Conservation (phyloP, 2,797 vertebrate species). For the Neolamprologus multifasciatus region DNA sequence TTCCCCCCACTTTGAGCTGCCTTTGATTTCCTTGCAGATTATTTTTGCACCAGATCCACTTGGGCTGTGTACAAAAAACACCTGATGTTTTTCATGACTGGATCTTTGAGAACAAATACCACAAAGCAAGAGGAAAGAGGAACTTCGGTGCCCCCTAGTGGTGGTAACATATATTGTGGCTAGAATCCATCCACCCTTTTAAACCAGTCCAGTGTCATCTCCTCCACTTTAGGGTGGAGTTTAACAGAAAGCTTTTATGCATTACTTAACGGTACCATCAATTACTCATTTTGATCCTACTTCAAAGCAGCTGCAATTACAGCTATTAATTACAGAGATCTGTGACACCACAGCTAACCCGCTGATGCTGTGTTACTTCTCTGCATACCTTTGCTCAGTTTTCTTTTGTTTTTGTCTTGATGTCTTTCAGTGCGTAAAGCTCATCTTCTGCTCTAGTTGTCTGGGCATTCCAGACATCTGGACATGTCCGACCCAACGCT, state of each 20-base stretch:
- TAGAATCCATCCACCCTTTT: not conserved
- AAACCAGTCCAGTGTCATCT: not conserved
- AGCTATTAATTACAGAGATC: not conserved
- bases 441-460: not conserved
- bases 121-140: not conserved
- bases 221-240: not conserved
- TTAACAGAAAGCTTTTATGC: not conserved
- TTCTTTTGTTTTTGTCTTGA: not conserved
- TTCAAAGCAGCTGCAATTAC: not conserved
- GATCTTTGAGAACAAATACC: not conserved
- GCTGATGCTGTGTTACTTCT: not conserved
- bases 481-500: not conserved
- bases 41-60: not conserved
- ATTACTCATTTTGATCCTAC: not conserved
- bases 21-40: not conserved
- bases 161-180: not conserved
- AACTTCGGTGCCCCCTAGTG: constrained; percentile 26
- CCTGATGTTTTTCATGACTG: not conserved
- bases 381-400: not conserved
- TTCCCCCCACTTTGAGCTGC: not conserved
- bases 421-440: not conserved
- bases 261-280: not conserved
- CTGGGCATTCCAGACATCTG: not conserved
- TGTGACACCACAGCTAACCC: not conserved
- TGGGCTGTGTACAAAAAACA: not conserved